Conservation (phyloP, 2,888 invertebrate genomes). For the Meliscaeva auricollis region DNA sequence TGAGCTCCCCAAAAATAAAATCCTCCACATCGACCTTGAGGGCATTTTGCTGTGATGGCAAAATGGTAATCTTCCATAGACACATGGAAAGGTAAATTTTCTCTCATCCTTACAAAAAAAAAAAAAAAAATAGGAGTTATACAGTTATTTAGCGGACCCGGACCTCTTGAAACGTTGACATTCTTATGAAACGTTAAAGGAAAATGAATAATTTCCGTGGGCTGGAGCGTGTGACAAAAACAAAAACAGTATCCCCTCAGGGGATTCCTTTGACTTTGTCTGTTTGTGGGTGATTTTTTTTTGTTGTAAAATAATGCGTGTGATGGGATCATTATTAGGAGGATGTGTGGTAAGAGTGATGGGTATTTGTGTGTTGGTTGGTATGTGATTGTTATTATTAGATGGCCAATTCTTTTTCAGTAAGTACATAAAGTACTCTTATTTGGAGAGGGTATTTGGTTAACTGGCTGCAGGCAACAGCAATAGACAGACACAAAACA, state of each 20-base stretch:
- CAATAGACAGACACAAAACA: not conserved
- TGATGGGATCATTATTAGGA: not conserved
- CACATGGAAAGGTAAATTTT: not conserved
- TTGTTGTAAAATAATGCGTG: not conserved
- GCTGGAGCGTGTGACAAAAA: conserved; percentile 3
- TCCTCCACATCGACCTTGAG: not conserved
- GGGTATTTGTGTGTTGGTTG: not conserved
- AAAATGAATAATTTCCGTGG: conserved; percentile 2
- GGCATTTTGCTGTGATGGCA: not conserved
- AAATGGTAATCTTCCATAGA: not conserved
- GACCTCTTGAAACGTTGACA: conserved; percentile 1
- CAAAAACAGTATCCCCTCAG: not conserved
- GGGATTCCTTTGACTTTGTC: not conserved
- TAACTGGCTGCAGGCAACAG: not conserved
- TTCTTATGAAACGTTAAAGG: not conserved
- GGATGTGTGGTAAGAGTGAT: no score
- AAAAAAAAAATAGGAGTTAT: not conserved
- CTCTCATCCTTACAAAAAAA: not conserved
- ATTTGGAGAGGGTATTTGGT: not conserved
- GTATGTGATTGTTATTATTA: not conserved
- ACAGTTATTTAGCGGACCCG: not conserved
- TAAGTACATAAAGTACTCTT: not conserved
- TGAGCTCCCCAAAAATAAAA: not conserved
- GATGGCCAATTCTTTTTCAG: not conserved
- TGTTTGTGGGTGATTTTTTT: not conserved